Evolutionary conservation across 2,797 vertebrate species (phyloP).

Genomic region (Epinephelus coioides): DNA sequence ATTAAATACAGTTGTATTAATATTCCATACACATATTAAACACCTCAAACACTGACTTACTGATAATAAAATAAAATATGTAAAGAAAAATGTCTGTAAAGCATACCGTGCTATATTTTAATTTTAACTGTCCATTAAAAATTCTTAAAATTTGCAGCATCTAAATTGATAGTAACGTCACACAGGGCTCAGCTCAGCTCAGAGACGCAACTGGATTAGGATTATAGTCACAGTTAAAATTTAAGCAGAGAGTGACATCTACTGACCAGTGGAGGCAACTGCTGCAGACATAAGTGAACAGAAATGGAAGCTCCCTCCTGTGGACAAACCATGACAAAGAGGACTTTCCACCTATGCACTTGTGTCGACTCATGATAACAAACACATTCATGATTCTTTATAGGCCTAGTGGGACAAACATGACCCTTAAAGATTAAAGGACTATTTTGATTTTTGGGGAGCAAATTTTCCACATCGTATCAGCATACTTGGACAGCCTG

Average conservation of each 20-base stretch:
- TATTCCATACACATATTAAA: too few relatives aligned
- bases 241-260: neutral
- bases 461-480: neutral
- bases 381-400: neutral
- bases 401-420: neutral
- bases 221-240: neutral
- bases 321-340: neutral
- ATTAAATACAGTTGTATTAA: neutral
- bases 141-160: too few relatives aligned
- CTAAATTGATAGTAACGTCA: neutral
- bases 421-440: neutral
- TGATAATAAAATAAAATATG: neutral
- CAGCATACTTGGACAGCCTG: neutral
- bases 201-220: neutral
- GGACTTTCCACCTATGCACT: neutral
- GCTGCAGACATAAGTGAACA: neutral
- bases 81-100: neutral
- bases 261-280: conserved; percentile 17
- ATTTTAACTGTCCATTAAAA: neutral
- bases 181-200: too few relatives aligned
- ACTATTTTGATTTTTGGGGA: neutral
- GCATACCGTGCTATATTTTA: too few relatives aligned
- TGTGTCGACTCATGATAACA: neutral
- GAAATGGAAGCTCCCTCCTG: neutral
- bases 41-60: neutral